Conservation (phyloP, 2,797 vertebrate genomes). For the Margarornis squamiger region DNA sequence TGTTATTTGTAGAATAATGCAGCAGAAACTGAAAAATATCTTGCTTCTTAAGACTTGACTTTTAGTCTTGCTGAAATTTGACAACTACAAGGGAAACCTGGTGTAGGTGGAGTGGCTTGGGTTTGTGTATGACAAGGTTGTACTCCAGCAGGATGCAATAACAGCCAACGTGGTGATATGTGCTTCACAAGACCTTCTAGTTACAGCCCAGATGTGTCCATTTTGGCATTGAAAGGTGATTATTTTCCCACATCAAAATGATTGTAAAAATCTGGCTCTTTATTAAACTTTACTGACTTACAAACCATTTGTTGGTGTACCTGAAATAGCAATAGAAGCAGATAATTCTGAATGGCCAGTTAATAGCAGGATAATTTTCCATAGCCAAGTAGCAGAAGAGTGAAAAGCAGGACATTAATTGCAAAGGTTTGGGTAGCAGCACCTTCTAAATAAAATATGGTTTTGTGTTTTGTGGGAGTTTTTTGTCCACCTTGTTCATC, state of each 20-base stretch:
- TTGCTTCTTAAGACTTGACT: background rate
- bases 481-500: accelerated
- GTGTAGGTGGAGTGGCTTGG: accelerated
- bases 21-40: background rate
- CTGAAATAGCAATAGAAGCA: background rate
- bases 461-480: background rate
- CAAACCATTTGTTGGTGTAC: background rate
- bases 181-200: background rate
- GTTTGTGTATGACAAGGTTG: background rate
- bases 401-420: background rate
- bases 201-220: background rate
- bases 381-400: background rate
- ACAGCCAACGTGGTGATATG: accelerated
- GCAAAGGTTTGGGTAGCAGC: background rate
- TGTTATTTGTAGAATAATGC: background rate
- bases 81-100: background rate
- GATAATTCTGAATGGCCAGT: background rate
- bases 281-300: background rate
- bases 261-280: background rate
- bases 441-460: background rate
- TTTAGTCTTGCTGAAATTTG: background rate
- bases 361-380: background rate
- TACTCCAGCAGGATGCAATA: background rate
- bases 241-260: background rate
- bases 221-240: background rate